Evolutionary conservation across 2,888 invertebrate genomes (phyloP), one percentile per base, ranked within the genome.

Genomic region (Drosophila acutilabella): DNA sequence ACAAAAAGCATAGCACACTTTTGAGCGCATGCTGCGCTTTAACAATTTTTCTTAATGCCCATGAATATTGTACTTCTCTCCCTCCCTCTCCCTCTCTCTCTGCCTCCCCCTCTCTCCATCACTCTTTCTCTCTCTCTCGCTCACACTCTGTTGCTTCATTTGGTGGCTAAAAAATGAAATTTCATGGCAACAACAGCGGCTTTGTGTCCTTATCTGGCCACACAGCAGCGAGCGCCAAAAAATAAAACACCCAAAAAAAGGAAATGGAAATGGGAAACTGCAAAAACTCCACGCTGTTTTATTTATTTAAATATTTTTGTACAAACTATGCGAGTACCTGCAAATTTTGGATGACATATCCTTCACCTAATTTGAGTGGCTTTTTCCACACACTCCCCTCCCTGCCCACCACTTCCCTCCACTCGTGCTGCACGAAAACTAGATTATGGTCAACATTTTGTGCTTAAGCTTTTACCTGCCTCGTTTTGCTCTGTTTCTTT

Each of bases 311-410:
- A 48, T 58, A 58, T 26, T 40, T 58, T 50, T 36, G 2, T 20
- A 11, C 33, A 36, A 16, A 41, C 58, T 48, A 13, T 30, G 0
- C 14, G 16, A 26, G 13, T 42, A 16, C 62, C 50, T 20, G 59
- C 56, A 70, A 58, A 70, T 57, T 68, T 78, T 42, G 42, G 56
- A 59, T 75, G 70, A 66, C 71, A 73, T 64, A 86, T 80, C 76
- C 86, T 78, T 80, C 71, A 88, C 76, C 86, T 80, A 88, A 85
- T 85, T 88, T 78, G 54, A 23, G 54, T 40, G 77, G 54, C 18
- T 18, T 36, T 47, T 40, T 16, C 4, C 4, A 11, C 13, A 13
- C 36, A 13, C 13, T 13, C 36, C 3, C 0, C 11, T 36, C n/a
- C 14, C 20, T 18, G 0, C 4, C 11, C 11, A n/a, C 23, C 23